Evolutionary conservation across 2,888 invertebrate species (phyloP).

Genomic region (Theodoxus fluviatilis): DNA sequence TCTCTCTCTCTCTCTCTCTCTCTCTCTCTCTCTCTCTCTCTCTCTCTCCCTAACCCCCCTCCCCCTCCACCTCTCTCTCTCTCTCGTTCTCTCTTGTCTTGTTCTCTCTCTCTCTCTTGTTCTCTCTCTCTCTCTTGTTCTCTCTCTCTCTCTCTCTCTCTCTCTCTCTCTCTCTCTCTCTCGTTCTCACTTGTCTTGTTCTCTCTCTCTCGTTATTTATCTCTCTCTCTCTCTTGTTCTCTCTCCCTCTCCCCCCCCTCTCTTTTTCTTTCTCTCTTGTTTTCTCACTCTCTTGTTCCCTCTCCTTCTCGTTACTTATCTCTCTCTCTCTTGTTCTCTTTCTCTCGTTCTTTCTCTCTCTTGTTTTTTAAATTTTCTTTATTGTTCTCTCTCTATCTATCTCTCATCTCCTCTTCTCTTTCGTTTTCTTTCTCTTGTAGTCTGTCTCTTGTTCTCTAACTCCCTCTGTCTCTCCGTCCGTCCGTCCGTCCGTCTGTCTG

Average conservation of each 20-base stretch:
- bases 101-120: not conserved
- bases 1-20: no score
- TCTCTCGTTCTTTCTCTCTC: not conserved
- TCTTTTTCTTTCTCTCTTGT: not conserved
- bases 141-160: not conserved
- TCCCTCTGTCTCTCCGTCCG: slow-evolving; percentile 13
- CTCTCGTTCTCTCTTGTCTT: not conserved
- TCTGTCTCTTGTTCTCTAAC: slow-evolving; percentile 10
- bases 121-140: not conserved
- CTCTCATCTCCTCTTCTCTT: not conserved
- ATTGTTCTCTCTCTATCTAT: not conserved
- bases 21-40: not conserved
- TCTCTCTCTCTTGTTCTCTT: not conserved
- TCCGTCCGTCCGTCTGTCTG: slow-evolving; percentile 12
- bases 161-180: not conserved
- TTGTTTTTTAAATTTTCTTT: not conserved
- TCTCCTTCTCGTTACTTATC: not conserved
- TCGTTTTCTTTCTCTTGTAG: not conserved
- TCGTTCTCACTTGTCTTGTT: not conserved
- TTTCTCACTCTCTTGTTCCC: not conserved
- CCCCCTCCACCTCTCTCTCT: not conserved
- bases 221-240: not conserved
- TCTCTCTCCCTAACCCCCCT: not conserved
- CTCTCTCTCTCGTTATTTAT: slow-evolving; percentile 4
- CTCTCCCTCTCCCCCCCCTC: no score